Percentiles rank a stretch among this genome's conserved stretches.
Evolutionary conservation across 2,113 vertebrate species (phyloP).

Genomic region (Nothocercus julius): DNA sequence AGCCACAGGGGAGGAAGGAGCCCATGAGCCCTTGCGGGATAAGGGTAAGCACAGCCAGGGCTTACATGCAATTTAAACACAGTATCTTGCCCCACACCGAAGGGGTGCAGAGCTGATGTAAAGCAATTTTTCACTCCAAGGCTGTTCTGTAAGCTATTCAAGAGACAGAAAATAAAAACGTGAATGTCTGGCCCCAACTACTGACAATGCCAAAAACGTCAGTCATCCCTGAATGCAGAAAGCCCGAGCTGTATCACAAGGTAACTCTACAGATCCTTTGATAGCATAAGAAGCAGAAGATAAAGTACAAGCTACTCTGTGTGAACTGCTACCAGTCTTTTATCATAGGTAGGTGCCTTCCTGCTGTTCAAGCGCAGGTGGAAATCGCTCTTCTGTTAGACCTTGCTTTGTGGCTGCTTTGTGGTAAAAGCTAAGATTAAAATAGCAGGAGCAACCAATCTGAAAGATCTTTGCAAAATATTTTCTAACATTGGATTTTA

Average conservation of each 20-base stretch:
- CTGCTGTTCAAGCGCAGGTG: not conserved
- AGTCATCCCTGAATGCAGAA: not conserved
- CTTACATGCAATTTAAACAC: not conserved
- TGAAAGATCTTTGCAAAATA: not conserved
- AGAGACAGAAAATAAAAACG: not conserved
- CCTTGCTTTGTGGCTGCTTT: not conserved
- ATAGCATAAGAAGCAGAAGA: not conserved
- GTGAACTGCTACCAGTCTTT: not conserved
- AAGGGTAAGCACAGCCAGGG: not conserved
- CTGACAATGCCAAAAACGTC: not conserved
- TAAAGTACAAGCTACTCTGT: not conserved
- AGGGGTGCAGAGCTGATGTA: not conserved
- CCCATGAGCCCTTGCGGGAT: not conserved
- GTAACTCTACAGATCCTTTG: not conserved
- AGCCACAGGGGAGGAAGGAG: not conserved
- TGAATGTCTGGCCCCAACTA: not conserved
- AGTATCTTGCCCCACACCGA: not conserved
- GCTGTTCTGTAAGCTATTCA: not conserved
- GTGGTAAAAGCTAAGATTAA: not conserved
- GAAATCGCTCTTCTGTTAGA: not conserved
- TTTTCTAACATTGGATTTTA: not conserved
- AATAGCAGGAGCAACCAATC: not conserved
- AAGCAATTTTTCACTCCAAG: not conserved
- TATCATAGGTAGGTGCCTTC: not conserved
- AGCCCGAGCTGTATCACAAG: not conserved